phyloP scores from a whole-genome alignment of 2,888 invertebrate genomes.

The Trissolcus japonicus region DNA sequence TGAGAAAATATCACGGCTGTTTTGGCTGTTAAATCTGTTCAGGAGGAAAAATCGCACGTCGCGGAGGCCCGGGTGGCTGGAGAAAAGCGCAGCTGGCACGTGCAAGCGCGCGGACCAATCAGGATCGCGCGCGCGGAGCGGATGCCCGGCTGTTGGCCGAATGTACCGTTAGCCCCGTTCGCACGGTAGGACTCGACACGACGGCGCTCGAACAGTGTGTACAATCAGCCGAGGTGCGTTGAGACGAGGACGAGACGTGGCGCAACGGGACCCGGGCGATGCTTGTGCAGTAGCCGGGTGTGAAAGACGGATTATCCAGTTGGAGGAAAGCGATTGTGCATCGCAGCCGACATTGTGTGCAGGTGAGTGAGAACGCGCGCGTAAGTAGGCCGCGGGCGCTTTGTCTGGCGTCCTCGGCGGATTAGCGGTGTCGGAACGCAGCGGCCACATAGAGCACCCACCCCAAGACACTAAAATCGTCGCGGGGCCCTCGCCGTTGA shows the following conservation, averaged over 20 bases:
- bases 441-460: slow-evolving; percentile 74
- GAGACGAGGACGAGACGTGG: slow-evolving; percentile 5
- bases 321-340: neutral
- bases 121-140: slow-evolving; percentile 17
- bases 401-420: slow-evolving; percentile 9
- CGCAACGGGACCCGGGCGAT: neutral
- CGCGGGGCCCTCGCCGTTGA: slow-evolving; percentile 75
- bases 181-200: slow-evolving; percentile 33
- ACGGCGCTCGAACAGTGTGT: slow-evolving; percentile 42
- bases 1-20: neutral
- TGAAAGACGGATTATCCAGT: neutral
- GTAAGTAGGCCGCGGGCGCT: slow-evolving; percentile 29
- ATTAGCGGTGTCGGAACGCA: slow-evolving; percentile 20
- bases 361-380: slow-evolving; percentile 1
- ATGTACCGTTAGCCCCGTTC: slow-evolving; percentile 53
- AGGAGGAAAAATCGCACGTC: neutral
- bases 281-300: neutral
- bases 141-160: slow-evolving; percentile 40
- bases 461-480: slow-evolving; percentile 76
- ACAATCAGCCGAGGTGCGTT: slow-evolving; percentile 14
- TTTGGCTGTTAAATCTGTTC: neutral
- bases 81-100: slow-evolving; percentile 10
- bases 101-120: slow-evolving; percentile 31
- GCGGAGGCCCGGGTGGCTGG: neutral
- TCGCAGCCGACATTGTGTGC: neutral